Conservation (phyloP, 2,113 vertebrate species). For the Symphodus melops region DNA sequence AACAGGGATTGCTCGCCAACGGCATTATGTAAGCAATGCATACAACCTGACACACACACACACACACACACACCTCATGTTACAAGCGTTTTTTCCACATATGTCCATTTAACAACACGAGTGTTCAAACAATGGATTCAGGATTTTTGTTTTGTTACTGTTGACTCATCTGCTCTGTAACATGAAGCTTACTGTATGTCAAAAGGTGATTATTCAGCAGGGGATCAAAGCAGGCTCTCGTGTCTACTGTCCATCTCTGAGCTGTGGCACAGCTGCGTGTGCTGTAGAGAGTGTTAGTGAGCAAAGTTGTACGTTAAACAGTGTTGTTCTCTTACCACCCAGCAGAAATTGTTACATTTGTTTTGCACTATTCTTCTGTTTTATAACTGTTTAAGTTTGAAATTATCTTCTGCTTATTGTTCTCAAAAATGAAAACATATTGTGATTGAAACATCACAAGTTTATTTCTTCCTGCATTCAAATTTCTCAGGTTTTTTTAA, state of each 20-base stretch:
- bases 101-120: neutral
- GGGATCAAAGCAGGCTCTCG: neutral
- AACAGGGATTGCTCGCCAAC: slow-evolving; percentile 37
- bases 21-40: slow-evolving; percentile 63
- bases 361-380: too few relatives aligned
- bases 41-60: slow-evolving; percentile 16
- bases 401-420: too few relatives aligned
- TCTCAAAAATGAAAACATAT: too few relatives aligned
- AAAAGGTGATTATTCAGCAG: neutral
- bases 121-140: neutral
- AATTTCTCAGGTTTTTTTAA: too few relatives aligned
- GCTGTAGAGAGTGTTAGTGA: neutral
- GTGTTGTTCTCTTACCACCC: too few relatives aligned
- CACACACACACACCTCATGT: slow-evolving; percentile 41
- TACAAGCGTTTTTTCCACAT: slow-evolving; percentile 13
- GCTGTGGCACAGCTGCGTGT: neutral
- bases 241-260: neutral
- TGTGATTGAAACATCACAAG: too few relatives aligned
- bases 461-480: too few relatives aligned
- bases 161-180: slow-evolving; percentile 5
- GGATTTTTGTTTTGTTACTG: slow-evolving; percentile 12
- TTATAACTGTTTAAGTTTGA: too few relatives aligned
- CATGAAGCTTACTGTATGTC: neutral
- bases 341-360: too few relatives aligned
- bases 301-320: neutral